phyloP scores from a whole-genome alignment of 2,888 invertebrate species.

The Eumacrocentrus americanus region DNA sequence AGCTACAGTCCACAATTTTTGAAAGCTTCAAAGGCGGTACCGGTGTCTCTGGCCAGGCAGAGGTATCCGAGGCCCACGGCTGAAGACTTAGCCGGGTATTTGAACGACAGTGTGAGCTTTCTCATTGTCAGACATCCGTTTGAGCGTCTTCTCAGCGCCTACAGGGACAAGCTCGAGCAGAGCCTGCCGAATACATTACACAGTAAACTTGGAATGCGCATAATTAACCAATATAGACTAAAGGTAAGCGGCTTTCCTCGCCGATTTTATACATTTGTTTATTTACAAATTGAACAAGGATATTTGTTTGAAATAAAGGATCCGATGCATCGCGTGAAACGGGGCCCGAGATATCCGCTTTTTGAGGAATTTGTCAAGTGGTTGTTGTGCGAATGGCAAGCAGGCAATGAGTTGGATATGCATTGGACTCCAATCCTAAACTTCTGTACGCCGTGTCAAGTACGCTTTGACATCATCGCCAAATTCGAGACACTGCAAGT shows the following conservation, averaged over 20 bases:
- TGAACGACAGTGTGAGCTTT: slow-evolving; percentile 79
- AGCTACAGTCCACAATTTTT: slow-evolving; percentile 78
- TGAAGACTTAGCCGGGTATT: slow-evolving; percentile 73
- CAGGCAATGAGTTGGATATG: slow-evolving; percentile 76
- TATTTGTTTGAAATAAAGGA: no score
- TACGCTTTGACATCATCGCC: slow-evolving; percentile 79
- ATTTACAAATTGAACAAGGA: background rate
- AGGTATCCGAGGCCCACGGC: slow-evolving; percentile 79
- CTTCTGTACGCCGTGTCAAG: slow-evolving; percentile 86
- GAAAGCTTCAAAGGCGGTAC: slow-evolving; percentile 77
- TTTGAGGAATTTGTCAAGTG: slow-evolving; percentile 84
- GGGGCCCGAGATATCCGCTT: slow-evolving; percentile 71
- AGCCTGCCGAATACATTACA: slow-evolving; percentile 83
- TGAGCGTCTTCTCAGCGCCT: slow-evolving; percentile 80
- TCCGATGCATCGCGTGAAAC: slow-evolving; percentile 54
- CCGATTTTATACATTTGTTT: slow-evolving; percentile 11
- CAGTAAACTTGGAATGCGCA: slow-evolving; percentile 78
- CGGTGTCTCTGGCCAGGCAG: slow-evolving; percentile 77
- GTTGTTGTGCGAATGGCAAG: slow-evolving; percentile 73
- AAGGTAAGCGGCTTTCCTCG: slow-evolving; percentile 61
- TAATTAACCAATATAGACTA: slow-evolving; percentile 74
- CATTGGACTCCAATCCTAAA: slow-evolving; percentile 85
- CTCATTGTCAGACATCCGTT: slow-evolving; percentile 83
- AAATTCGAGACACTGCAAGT: slow-evolving; percentile 85
- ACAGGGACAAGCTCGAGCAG: slow-evolving; percentile 83